These are phyloP conservation scores for Xylocampa areola DNA, from an alignment of 2,888 invertebrate species.

Conservation along the genomic window DNA sequence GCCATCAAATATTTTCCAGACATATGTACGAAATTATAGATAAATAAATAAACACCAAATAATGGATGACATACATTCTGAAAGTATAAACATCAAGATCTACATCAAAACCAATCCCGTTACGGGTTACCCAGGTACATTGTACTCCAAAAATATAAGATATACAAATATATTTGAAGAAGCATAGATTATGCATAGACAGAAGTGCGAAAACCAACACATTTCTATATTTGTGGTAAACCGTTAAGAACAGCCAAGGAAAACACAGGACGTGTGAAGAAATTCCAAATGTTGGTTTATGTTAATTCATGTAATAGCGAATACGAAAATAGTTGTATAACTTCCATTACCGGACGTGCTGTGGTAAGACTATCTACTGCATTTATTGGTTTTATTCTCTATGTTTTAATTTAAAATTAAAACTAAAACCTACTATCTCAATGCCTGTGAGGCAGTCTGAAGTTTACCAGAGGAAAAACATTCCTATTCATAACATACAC, in stretches of 20 bases:
- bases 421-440: no score
- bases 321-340: constrained; percentile 12
- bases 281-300: constrained; percentile 48
- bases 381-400: background rate
- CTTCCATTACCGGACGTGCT: constrained; percentile 7
- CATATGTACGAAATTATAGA: background rate
- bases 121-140: constrained; percentile 49
- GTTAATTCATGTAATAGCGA: constrained; percentile 39
- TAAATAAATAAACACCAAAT: background rate
- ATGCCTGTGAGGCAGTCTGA: no score
- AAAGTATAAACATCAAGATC: constrained; percentile 12
- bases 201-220: constrained; percentile 52
- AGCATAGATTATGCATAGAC: constrained; percentile 15
- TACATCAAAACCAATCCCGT: constrained; percentile 40
- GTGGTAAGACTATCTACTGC: background rate
- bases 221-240: constrained; percentile 12
- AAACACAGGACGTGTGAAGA: constrained; percentile 30
- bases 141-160: constrained; percentile 38
- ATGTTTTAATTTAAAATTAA: no score
- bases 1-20: no score
- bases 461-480: no score
- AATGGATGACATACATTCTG: constrained; percentile 6
- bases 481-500: background rate
- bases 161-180: constrained; percentile 26
- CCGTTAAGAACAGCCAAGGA: constrained; percentile 24